phyloP scores from a whole-genome alignment of 2,888 invertebrate species.

The Uloborus plumipes region DNA sequence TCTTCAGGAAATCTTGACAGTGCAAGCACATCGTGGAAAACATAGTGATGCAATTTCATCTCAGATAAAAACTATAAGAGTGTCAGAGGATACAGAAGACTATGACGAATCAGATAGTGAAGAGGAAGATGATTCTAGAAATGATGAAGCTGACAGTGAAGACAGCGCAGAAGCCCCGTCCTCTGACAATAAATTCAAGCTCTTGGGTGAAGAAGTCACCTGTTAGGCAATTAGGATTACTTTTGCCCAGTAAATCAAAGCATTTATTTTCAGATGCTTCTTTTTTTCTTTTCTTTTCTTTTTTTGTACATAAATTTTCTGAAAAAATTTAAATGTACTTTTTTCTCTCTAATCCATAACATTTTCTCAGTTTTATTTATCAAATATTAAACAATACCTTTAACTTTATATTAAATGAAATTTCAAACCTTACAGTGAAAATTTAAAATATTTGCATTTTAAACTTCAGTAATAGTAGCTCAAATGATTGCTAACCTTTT shows the following conservation, averaged over 20 bases:
- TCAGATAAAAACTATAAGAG: constrained; percentile 17
- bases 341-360: too few relatives aligned
- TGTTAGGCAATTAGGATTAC: constrained; percentile 9
- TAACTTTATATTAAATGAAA: too few relatives aligned
- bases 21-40: constrained; percentile 38
- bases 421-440: too few relatives aligned
- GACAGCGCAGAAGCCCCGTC: constrained; percentile 45
- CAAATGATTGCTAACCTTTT: too few relatives aligned
- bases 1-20: constrained; percentile 30
- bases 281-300: too few relatives aligned
- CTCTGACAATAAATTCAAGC: constrained; percentile 44
- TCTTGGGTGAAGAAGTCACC: constrained; percentile 40
- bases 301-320: too few relatives aligned
- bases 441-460: too few relatives aligned
- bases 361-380: too few relatives aligned
- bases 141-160: constrained; percentile 59
- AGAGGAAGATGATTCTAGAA: constrained; percentile 52
- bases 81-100: constrained; percentile 43
- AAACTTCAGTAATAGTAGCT: too few relatives aligned
- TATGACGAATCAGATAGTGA: constrained; percentile 40
- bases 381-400: too few relatives aligned
- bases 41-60: constrained; percentile 7
- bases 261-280: not conserved
- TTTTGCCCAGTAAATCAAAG: constrained; percentile 1
- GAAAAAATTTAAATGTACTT: too few relatives aligned